Conservation (phyloP, 37 sponge, comb jelly and placozoan genomes). For the Haliclona indistincta region DNA sequence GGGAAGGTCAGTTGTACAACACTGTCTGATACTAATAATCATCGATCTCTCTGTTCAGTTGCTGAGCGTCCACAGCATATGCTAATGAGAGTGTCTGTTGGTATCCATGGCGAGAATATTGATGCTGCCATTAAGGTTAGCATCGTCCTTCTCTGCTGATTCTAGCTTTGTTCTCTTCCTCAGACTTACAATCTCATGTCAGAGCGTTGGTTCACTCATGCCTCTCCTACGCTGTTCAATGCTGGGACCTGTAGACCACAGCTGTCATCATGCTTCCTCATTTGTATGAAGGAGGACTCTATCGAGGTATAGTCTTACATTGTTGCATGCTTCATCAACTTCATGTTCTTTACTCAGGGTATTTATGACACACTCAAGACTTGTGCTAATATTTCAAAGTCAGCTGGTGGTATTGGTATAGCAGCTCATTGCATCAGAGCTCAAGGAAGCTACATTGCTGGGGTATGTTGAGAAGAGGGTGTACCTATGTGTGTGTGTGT, state of each 20-base stretch:
- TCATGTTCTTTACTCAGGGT: conserved; percentile 48
- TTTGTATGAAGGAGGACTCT: conserved; percentile 97
- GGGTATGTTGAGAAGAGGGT: conserved; percentile 50
- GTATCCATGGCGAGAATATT: conserved; percentile 87
- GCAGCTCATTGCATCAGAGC: conserved; percentile 90
- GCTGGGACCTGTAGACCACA: conserved; percentile 97
- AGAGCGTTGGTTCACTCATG: conserved; percentile 98
- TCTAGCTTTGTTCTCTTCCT: background rate
- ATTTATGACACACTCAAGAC: conserved; percentile 98
- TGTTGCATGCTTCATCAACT: background rate
- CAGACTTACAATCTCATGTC: conserved; percentile 98
- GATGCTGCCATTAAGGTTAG: conserved; percentile 84
- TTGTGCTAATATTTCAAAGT: conserved; percentile 98
- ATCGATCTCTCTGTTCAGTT: conserved; percentile 44
- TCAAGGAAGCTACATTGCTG: conserved; percentile 97
- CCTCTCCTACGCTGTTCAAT: conserved; percentile 98
- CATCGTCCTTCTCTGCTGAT: background rate
- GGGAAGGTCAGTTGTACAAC: conserved; percentile 60
- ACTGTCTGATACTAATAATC: background rate
- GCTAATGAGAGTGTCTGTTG: conserved; percentile 97
- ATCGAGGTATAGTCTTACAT: conserved; percentile 69
- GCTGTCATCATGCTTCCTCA: conserved; percentile 95
- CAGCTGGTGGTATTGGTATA: conserved; percentile 98
- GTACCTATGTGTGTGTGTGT: conserved; percentile 9
- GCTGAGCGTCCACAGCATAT: conserved; percentile 99